A percentile compares a stretch with the other conserved stretches of the same genome.
Evolutionary conservation across 2,888 invertebrate species (phyloP).

Genomic region (Plemyria rubiginata): DNA sequence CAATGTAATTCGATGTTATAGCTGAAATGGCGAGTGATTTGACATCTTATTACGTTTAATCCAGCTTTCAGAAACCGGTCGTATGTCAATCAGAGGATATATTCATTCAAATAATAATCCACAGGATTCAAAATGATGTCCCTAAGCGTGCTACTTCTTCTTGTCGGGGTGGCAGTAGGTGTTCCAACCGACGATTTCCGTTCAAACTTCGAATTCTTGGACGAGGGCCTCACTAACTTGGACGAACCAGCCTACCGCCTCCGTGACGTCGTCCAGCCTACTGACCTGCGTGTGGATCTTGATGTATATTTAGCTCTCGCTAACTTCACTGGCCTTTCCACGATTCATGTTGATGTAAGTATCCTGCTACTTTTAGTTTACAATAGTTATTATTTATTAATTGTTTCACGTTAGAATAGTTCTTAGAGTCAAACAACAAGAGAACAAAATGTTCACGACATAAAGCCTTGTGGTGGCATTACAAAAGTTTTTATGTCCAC

Average conservation of each 20-base stretch:
- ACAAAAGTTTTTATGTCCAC: too few relatives aligned
- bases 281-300: slow-evolving; percentile 56
- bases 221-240: slow-evolving; percentile 57
- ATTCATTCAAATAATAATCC: background rate
- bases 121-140: slow-evolving; percentile 64
- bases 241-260: slow-evolving; percentile 68
- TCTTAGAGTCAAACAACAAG: too few relatives aligned
- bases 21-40: too few relatives aligned
- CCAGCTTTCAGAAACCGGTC: too few relatives aligned
- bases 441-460: too few relatives aligned
- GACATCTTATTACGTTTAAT: too few relatives aligned
- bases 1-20: too few relatives aligned
- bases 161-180: slow-evolving; percentile 58
- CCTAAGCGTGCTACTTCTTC: slow-evolving; percentile 50
- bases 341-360: slow-evolving; percentile 62
- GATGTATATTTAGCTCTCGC: slow-evolving; percentile 64
- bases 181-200: slow-evolving; percentile 60
- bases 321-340: slow-evolving; percentile 62
- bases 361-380: slow-evolving; percentile 34
- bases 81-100: too few relatives aligned
- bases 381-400: too few relatives aligned
- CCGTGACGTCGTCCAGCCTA: slow-evolving; percentile 62
- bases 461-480: too few relatives aligned
- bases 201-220: slow-evolving; percentile 63
- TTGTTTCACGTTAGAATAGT: too few relatives aligned